Evolutionary conservation across 1,140 invertebrate species (phyloP), one percentile per base, ranked within the genome.

Genomic region (Onthophagus taurus): DNA sequence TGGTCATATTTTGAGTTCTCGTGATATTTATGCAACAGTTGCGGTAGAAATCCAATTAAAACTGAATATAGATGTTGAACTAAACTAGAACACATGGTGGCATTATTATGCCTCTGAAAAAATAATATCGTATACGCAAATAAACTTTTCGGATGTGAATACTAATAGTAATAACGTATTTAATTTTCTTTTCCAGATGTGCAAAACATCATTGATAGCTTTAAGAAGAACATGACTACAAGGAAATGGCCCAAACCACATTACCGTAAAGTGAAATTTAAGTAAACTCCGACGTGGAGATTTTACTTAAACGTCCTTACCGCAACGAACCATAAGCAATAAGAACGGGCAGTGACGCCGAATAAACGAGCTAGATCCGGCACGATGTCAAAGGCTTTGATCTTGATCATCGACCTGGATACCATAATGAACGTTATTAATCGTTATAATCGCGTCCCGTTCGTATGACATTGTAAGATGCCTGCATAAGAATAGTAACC

Each of bases 341-440:
- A 45, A 45, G 16, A 18, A 7, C 42, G 4, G 8, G 20, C 2
- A 14, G 14, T 21, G 12, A 12, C 1, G 24, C 8, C 12, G 14
- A 23, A n/a, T 26, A 39, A 16, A 30, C 30, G 8, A 20, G 23
- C 13, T 23, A n/a, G 31, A 42, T 11, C 41, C 13, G 35, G 18
- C 41, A 61, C 42, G 36, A 64, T 64, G 62, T 63, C 62, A 17
- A 64, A 56, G 48, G 41, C 44, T 44, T 42, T 64, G 24, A 60
- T 64, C 20, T 50, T 64, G 4, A 64, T 64, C 30, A 62, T 64
- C 44, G 62, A 64, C 44, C 42, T 64, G 37, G 62, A 64, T 45
- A 64, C 61, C 9, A 64, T 64, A 64, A 59, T 61, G 48, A 31
- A 42, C 23, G 45, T 30, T 14, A 11, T 11, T 45, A 35, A 44